Base-by-base conservation (phyloP, 2,888 invertebrate genomes). In the Ypsolopha sequella region DNA sequence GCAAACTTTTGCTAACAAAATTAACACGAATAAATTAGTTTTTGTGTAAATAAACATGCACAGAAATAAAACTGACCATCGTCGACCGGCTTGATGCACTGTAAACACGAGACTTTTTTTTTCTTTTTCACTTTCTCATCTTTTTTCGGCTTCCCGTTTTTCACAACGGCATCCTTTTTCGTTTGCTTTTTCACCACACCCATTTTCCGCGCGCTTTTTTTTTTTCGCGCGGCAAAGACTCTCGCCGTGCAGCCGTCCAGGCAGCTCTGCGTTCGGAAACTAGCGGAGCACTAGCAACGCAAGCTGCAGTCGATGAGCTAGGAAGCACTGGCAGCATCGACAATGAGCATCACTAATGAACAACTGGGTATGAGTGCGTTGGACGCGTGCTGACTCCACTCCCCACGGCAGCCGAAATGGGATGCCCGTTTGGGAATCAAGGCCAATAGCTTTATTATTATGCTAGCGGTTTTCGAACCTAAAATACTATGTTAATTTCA, bases 81-180 rank as follows among this genome's bases (percentile, higher is more conserved):
- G 60, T 86, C 82, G 36, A 49, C 49, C 41, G 74, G 73, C 65
- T 82, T 86, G 74, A 86, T 77, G 70, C 86, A 86, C 75, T 86
- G 86, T 75, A 86, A 82, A 73, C 86, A 86, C 69, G 86, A 86
- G 71, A 86, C 80, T 62, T 68, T 71, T 60, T 75, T 84, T 77
- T 85, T 86, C 75, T 84, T 85, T 73, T 84, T 85, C 74, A 78
- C 78, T 81, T 84, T 85, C 60, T 66, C 76, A 54, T 73, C 60
- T 74, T 72, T 63, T 80, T 80, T 52, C 69, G 56, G 24, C 10
- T 47, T 51, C 34, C 43, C 47, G 24, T 39, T 47, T 67, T 82
- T 81, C 39, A 75, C 77, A 58, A 67, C 65, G 54, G 68, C 58
- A 48, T 73, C 64, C 48, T 56, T 60, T 56, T 60, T 60, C 52